These are phyloP conservation scores for Capra hircus DNA, from an alignment of 2,113 vertebrate genomes.

Conservation along the genomic window DNA sequence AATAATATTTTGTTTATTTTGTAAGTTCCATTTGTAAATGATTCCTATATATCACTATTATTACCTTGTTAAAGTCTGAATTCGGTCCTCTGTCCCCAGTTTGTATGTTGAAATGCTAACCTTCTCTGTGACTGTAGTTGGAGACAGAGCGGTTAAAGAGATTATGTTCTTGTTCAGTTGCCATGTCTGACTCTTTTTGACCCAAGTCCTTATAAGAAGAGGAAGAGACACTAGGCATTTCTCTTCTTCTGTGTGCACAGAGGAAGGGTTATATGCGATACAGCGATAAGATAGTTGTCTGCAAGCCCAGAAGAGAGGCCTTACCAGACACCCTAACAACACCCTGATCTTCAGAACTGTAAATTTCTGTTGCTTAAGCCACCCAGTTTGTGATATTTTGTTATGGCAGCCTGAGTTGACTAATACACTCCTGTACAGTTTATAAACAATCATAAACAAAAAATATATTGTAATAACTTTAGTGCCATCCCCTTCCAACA, in stretches of 20 bases:
- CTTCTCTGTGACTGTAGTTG: neutral
- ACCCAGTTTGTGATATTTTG: neutral
- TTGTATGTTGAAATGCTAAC: neutral
- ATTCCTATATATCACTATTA: neutral
- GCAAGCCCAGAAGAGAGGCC: neutral
- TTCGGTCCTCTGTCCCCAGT: neutral
- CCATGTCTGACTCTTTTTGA: neutral
- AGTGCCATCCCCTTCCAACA: neutral
- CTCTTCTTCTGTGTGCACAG: neutral
- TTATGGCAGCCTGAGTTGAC: neutral
- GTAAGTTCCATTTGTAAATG: neutral
- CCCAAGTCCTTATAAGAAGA: neutral
- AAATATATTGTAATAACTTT: neutral
- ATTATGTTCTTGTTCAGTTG: neutral
- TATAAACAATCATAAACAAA: neutral
- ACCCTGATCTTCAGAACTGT: neutral
- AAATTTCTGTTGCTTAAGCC: neutral
- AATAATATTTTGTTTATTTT: neutral
- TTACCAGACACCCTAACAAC: neutral
- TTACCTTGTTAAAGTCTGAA: neutral
- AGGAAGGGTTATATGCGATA: neutral
- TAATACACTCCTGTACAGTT: neutral
- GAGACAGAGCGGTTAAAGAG: neutral
- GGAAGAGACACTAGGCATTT: neutral
- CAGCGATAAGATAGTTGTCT: neutral